Evolutionary conservation across 1,140 invertebrate genomes (phyloP), one percentile per base, ranked within the genome.

Genomic region (Microplitis mediator): DNA sequence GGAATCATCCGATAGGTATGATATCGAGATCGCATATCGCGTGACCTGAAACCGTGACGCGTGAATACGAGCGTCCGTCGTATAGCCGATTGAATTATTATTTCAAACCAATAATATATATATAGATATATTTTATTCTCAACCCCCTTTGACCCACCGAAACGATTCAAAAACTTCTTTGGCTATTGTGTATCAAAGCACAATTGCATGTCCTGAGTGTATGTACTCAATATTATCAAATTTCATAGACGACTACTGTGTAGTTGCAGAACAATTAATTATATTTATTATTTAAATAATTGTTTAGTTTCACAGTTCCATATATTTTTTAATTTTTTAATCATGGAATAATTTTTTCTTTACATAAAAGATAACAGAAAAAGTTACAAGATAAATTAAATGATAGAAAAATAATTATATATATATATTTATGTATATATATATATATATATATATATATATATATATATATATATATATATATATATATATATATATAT

Each of bases 21-120:
- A 67, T 67, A 64, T 31, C 63, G 63, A 67, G 65, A 67, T 67
- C 65, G 50, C 65, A 54, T 67, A 67, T 67, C 65, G 62, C 62
- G 50, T 67, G 65, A 67, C 65, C 65, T 36, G 56, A 58, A 58
- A 58, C 56, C 23, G 56, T 58, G 56, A 58, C 56, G 56, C 56
- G 56, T 58, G 16, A 58, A 58, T 58, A 23, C 56, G 16, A 58
- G 56, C 56, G 23, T 58, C 56, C 56, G 56, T 58, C 56, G 39
- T 45, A 58, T 58, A 58, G 56, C 23, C 56, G 56, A 58, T 58
- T 58, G 56, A 58, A 58, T 58, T 58, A 58, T 58, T 58, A 58
- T 58, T 58, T 16, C 31, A 31, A 31, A 58, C 23, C 39, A 11
- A 45, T 45, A 11, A 11, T 9, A 45, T 11, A 45, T 45, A 11